Conservation (phyloP, 2,888 invertebrate genomes). For the Strigamia maritima region DNA sequence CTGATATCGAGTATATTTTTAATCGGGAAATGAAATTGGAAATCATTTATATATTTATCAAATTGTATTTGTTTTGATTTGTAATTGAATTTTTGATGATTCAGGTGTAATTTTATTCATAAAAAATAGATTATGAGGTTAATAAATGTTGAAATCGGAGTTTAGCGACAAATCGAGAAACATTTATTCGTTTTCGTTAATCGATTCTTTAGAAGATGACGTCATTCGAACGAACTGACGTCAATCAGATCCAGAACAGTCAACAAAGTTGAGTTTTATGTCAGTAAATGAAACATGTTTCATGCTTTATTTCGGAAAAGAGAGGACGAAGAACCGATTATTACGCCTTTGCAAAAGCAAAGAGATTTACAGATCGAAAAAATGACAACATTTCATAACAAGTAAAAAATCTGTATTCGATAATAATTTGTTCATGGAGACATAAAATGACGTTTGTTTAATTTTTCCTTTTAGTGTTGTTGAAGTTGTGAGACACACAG, state of each 20-base stretch:
- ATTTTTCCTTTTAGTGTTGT: constrained; percentile 37
- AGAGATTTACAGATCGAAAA: constrained; percentile 34
- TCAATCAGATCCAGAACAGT: not conserved
- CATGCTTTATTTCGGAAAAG: not conserved
- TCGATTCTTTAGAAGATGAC: not conserved
- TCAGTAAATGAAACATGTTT: not conserved
- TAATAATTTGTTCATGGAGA: not conserved
- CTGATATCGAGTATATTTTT: no score
- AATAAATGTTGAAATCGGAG: no score
- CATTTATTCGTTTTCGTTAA: not conserved
- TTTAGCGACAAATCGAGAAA: no score
- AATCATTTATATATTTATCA: no score
- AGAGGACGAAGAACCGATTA: constrained; percentile 31
- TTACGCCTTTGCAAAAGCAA: constrained; percentile 35
- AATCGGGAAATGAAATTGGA: no score
- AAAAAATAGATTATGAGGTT: no score
- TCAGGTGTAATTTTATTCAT: no score
- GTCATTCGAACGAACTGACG: not conserved
- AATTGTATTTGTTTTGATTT: no score
- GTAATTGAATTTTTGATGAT: no score
- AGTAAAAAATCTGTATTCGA: not conserved
- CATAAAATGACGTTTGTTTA: not conserved
- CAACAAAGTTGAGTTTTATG: not conserved
- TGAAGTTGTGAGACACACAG: constrained; percentile 33
- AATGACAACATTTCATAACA: not conserved